Conservation (phyloP, 2,888 invertebrate species). For the Pandemis cinnamomeana region DNA sequence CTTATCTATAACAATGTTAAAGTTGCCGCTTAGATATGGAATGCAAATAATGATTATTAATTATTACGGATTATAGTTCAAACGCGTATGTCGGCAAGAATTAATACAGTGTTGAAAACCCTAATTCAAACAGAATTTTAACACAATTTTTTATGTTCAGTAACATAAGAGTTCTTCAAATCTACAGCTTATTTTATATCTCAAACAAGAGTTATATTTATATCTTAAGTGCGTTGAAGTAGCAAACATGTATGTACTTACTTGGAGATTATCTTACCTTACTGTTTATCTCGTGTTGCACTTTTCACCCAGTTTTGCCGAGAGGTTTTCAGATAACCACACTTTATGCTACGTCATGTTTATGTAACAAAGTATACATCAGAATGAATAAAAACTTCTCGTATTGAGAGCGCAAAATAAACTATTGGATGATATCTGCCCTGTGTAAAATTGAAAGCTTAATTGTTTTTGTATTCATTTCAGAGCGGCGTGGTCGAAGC, state of each 20-base stretch:
- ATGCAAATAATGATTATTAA: conserved; percentile 6
- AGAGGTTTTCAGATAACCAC: background rate
- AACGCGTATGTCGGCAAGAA: background rate
- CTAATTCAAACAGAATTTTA: background rate
- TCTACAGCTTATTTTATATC: background rate
- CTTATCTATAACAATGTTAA: background rate
- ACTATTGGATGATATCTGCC: background rate
- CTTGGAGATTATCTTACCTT: background rate
- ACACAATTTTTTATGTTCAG: background rate
- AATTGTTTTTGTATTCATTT: conserved; percentile 48
- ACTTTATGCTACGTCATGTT: background rate
- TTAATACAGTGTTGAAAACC: background rate
- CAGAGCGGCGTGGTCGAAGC: conserved; percentile 56
- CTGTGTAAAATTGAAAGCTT: background rate
- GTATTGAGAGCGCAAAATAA: background rate
- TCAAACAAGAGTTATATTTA: background rate
- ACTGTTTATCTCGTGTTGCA: conserved; percentile 5
- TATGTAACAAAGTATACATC: too few species aligned
- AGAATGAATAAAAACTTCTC: too few species aligned
- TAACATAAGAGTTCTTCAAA: background rate
- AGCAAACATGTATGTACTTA: background rate
- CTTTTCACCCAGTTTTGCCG: background rate
- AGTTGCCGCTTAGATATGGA: conserved; percentile 14
- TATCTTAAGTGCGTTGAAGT: conserved; percentile 1
- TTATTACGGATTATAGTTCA: conserved; percentile 1